Base-by-base conservation (phyloP, 23 tunicate species). In the Trididemnum clinides region DNA sequence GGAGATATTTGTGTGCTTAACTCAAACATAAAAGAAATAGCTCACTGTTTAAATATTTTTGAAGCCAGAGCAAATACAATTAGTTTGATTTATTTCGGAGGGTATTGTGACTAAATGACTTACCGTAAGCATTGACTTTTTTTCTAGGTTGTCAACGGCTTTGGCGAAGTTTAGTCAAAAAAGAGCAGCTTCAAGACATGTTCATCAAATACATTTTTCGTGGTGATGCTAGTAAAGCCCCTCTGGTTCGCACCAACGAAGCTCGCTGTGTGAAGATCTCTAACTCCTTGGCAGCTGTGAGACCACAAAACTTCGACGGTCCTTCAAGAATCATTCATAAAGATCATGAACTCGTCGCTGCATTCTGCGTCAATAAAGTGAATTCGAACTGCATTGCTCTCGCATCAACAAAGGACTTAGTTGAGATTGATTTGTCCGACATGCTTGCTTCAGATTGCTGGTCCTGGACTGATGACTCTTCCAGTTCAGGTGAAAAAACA, bases 321-420 rank as follows among this genome's bases (percentile, higher is more conserved):
- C 66, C 83, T 57, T 85, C 84, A 31, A 85, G 82, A 34, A 85
- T 94, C 19, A 49, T 94, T 6, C 98, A 94, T 77, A 94, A 86
- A 37, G 94, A 94, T 35, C 35, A 89, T 7, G 98, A 94, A 28
- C 69, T 94, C 20, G 25, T 94, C 7, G 75, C 90, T 38, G 78
- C 89, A 1, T 94, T 94, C 75, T 94, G 98, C 75, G 77, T 88
- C 34, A 94, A 94, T 57, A 89, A 88, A n/a, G 98, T 94, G 33
- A 94, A 89, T 76, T 74, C 88, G 0, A 94, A 89, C 72, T 94
- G 88, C 83, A 83, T 94, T 50, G 90, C 92, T 3, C 34, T 94
- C 32, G 87, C 98, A 20, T 85, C 93, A 25, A 66, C 57, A 23
- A 91, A 91, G 35, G 98, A 94, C 37, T 57, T 94, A 5, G 87